Base-by-base conservation (phyloP, 2,113 vertebrate genomes). In the Gobio gobio region DNA sequence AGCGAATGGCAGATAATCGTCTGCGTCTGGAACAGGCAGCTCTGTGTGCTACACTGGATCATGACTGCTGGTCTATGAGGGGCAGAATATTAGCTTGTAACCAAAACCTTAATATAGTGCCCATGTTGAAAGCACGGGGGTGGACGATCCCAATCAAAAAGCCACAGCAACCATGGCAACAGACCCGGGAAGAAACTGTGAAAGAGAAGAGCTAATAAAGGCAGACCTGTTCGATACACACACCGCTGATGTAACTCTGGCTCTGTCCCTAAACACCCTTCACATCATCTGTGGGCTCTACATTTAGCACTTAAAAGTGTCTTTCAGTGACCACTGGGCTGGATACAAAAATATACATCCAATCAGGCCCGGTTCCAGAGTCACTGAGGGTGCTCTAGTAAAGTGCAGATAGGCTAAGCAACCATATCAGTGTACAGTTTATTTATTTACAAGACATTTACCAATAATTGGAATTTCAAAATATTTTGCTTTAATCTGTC, bases 161-260 rank as follows among this genome's bases (percentile, higher is more conserved):
- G 82, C 26, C 10, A 83, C 74, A 74, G 88, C 68, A 89, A 85
- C 89, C 88, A 91, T 88, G 86, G 90, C 76, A 92, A 93, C 87
- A 0, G 61, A 47, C 77, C 88, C 78, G 73, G 47, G 72, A 86
- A 84, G 81, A 81, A 36, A 74, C 40, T 89, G 56, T 88, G 82
- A 86, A 78, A 86, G 87, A 68, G 29, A 22, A 36, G 51, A 56
- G 22, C 24, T 43, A 61, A 56, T 45, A 59, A 83, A 76, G 24
- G 51, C 6, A 63, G 73, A 47, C 13, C 83, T 36, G 59, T 56
- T 51, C 33, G 5, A 40, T 43, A 56, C n/a, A 85, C 45, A 78
- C 8, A 58, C 20, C 56, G 16, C 87, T 88, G 83, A 80, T 83
- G 80, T 68, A 59, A 70, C 22, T 14, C 86, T 63, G 85, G 43